Evolutionary conservation across 1,140 invertebrate species (phyloP).

Genomic region (Andrena cerasifolii): DNA sequence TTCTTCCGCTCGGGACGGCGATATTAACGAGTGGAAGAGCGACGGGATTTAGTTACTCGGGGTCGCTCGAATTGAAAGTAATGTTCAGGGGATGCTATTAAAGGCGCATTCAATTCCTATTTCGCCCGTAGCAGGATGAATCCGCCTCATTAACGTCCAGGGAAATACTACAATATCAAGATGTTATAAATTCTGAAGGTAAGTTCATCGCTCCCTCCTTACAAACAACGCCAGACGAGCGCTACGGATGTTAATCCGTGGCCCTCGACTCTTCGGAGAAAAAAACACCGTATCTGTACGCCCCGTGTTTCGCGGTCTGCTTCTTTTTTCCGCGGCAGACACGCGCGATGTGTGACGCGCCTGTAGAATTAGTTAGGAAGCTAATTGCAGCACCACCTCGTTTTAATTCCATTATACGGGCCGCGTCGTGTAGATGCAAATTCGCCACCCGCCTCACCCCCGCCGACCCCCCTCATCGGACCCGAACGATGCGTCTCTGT

Average conservation of each 20-base stretch:
- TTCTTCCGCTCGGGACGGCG: neutral
- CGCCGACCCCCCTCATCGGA: constrained; percentile 22
- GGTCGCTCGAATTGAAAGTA: neutral
- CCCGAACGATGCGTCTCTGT: constrained; percentile 20
- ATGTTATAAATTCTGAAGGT: too few species aligned
- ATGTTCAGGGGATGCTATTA: neutral
- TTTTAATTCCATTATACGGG: constrained; percentile 78
- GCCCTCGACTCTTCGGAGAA: constrained; percentile 5
- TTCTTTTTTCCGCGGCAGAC: neutral
- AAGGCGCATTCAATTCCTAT: constrained; percentile 1
- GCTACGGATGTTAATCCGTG: neutral
- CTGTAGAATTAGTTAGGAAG: constrained; percentile 64
- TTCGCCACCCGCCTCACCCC: constrained; percentile 45
- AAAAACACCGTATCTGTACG: constrained; percentile 6
- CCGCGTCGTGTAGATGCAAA: constrained; percentile 74
- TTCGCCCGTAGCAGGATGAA: too few species aligned
- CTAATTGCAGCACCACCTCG: constrained; percentile 73
- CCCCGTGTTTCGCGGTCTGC: neutral
- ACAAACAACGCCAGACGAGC: too few species aligned
- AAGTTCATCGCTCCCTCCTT: too few species aligned
- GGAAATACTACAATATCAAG: too few species aligned
- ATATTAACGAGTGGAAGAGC: constrained; percentile 20
- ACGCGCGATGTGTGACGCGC: constrained; percentile 38
- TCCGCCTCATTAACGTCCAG: neutral
- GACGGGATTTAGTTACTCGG: neutral